Percentiles rank a stretch among this genome's conserved stretches.
Evolutionary conservation across 2,113 vertebrate genomes (phyloP).

Genomic region (Nothobranchius furzeri): DNA sequence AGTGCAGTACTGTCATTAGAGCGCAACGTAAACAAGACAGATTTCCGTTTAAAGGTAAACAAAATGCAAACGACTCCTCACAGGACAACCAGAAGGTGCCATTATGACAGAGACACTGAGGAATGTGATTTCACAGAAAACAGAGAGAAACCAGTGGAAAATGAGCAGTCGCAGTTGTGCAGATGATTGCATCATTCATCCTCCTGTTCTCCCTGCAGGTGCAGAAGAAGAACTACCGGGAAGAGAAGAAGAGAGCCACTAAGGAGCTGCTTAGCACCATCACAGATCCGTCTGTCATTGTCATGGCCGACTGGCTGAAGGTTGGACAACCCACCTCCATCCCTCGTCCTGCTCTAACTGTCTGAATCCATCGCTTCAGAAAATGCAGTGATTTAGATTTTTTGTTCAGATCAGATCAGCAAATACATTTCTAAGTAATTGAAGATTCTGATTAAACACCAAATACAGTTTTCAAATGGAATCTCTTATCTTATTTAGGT

Average conservation of each 20-base stretch:
- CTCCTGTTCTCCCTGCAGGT: conserved; percentile 78
- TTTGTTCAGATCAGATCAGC: too few relatives aligned
- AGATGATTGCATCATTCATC: background rate
- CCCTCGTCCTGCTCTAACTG: too few relatives aligned
- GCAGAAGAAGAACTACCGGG: conserved; percentile 98
- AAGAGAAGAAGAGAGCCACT: conserved; percentile 97
- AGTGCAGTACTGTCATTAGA: background rate
- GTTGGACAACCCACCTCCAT: conserved; percentile 60
- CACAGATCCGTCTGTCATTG: conserved; percentile 96
- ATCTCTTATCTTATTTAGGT: too few relatives aligned
- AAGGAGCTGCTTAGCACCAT: conserved; percentile 98
- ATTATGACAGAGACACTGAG: background rate
- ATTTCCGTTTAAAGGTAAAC: background rate
- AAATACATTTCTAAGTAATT: background rate
- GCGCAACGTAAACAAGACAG: background rate
- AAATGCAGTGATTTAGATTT: too few relatives aligned
- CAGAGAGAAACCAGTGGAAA: conserved; percentile 4
- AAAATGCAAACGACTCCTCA: background rate
- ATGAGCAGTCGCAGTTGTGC: background rate
- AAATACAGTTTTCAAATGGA: too few relatives aligned
- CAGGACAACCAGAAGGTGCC: background rate
- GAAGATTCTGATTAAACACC: too few relatives aligned
- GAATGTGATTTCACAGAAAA: conserved; percentile 1
- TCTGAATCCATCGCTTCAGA: too few relatives aligned
- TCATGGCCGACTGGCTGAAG: conserved; percentile 99